A percentile compares a stretch with the other conserved stretches of the same genome.
These are phyloP conservation scores for Semicossyphus pulcher DNA, from an alignment of 2,113 vertebrate genomes.

Conservation along the genomic window DNA sequence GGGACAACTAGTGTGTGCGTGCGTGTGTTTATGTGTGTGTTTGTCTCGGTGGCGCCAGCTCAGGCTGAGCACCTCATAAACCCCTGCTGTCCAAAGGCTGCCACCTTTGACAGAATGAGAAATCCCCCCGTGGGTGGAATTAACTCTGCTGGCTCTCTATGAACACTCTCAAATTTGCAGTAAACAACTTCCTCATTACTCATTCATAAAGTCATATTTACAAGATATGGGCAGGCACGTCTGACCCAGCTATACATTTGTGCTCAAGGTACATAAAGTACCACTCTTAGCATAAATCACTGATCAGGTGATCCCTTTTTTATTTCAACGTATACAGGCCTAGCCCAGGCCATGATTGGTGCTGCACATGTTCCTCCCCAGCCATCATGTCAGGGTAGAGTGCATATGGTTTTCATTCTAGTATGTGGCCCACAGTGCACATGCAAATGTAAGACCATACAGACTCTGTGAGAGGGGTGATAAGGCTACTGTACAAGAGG, in stretches of 20 bases:
- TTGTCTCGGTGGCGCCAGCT: conserved; percentile 84
- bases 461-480: background rate
- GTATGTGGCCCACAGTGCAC: background rate
- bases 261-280: background rate
- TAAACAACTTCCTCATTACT: conserved; percentile 72
- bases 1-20: conserved; percentile 32
- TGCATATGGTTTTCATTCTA: conserved; percentile 30
- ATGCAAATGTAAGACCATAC: conserved; percentile 34
- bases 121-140: conserved; percentile 47
- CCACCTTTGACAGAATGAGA: conserved; percentile 80
- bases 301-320: background rate
- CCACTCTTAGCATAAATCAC: background rate
- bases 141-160: conserved; percentile 45
- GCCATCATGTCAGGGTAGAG: background rate
- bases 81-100: conserved; percentile 68
- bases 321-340: background rate
- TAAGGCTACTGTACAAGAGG: background rate
- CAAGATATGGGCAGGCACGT: conserved; percentile 15
- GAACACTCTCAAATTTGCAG: conserved; percentile 52
- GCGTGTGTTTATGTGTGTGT: conserved; percentile 41
- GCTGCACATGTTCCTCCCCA: conserved; percentile 7
- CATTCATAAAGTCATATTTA: conserved; percentile 38
- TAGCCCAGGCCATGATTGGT: background rate
- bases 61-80: conserved; percentile 84
- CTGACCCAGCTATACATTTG: background rate